A percentile compares a stretch with the other conserved stretches of the same genome.
Conservation (phyloP, 2,888 invertebrate genomes). For the Diarsia dahlii region DNA sequence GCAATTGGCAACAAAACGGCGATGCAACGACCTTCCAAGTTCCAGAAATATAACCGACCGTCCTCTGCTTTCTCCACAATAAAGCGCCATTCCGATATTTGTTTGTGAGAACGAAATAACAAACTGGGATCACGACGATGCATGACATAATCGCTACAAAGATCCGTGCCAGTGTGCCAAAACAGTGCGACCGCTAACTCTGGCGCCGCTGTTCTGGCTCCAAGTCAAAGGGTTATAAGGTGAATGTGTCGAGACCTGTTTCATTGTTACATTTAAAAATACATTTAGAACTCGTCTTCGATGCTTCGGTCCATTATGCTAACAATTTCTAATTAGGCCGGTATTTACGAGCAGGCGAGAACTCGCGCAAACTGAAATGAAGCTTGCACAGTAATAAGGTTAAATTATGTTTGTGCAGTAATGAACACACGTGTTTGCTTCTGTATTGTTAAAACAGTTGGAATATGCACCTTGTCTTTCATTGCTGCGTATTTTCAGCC, state of each 20-base stretch:
- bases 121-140: constrained; percentile 82
- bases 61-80: constrained; percentile 75
- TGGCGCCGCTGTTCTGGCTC: constrained; percentile 85
- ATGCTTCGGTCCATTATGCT: constrained; percentile 52
- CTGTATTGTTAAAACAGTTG: constrained; percentile 47
- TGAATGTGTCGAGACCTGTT: constrained; percentile 81
- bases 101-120: constrained; percentile 79
- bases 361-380: constrained; percentile 31
- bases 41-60: constrained; percentile 77
- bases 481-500: constrained; percentile 45
- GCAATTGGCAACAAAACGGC: constrained; percentile 63
- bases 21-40: constrained; percentile 76
- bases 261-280: constrained; percentile 71
- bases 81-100: constrained; percentile 78
- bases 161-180: constrained; percentile 89
- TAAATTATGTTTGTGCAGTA: constrained; percentile 50
- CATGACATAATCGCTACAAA: constrained; percentile 89
- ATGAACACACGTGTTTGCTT: constrained; percentile 21
- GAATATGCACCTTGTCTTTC: constrained; percentile 50
- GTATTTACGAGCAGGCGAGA: constrained; percentile 40
- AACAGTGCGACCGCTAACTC: constrained; percentile 77
- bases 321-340: constrained; percentile 58
- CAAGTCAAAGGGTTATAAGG: constrained; percentile 87
- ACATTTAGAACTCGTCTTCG: constrained; percentile 61
- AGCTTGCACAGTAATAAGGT: constrained; percentile 32